Conservation (phyloP, 2,113 vertebrate genomes). For the Promerops cafer region DNA sequence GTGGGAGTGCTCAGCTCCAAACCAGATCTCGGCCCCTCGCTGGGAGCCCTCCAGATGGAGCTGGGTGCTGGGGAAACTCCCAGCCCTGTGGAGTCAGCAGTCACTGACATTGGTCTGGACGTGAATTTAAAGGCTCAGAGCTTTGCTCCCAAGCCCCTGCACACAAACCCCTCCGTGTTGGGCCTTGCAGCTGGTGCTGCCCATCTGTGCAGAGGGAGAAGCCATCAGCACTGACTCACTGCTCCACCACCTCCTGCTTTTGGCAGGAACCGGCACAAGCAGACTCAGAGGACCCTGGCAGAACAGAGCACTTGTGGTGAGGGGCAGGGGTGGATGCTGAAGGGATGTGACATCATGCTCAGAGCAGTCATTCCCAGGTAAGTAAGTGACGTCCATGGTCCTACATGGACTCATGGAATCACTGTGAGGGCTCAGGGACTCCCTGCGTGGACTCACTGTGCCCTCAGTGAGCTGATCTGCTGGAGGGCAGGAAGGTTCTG, state of each 20-base stretch:
- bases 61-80: neutral
- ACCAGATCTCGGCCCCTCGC: neutral
- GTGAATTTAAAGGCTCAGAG: conserved; percentile 34
- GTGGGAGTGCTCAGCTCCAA: neutral
- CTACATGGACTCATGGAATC: neutral
- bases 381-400: accelerated
- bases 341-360: neutral
- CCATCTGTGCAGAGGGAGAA: conserved; percentile 18
- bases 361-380: neutral
- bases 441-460: neutral
- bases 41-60: neutral
- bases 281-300: neutral
- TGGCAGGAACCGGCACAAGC: neutral
- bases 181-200: conserved; percentile 21
- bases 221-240: conserved; percentile 3
- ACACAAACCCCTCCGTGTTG: neutral
- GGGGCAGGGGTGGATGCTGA: neutral
- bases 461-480: neutral
- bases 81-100: neutral
- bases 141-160: neutral
- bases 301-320: neutral
- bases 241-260: neutral
- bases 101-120: neutral
- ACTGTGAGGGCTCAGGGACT: neutral
- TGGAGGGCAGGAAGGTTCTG: neutral